Evolutionary conservation across 2,888 invertebrate genomes (phyloP).

Genomic region (Ferrisia virgata): DNA sequence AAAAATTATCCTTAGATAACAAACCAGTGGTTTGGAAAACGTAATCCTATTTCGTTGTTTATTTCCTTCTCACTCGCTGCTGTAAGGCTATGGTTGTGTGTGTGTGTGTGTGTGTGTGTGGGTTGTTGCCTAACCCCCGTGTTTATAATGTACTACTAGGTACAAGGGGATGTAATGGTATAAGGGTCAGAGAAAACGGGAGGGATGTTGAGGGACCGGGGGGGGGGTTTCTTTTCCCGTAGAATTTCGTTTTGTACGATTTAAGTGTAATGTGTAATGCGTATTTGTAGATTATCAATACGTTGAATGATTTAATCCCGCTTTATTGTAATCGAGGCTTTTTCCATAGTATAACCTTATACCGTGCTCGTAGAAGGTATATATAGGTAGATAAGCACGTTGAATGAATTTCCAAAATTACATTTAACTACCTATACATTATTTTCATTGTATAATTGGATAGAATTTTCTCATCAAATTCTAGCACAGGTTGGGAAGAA

Average conservation of each 20-base stretch:
- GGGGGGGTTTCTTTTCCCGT: not conserved
- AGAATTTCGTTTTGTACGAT: not conserved
- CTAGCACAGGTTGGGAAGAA: too few species aligned
- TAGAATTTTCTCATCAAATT: not conserved
- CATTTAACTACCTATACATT: too few species aligned
- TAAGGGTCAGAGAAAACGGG: not conserved
- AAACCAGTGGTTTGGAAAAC: conserved; percentile 45
- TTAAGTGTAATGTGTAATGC: too few species aligned
- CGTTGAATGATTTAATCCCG: conserved; percentile 11
- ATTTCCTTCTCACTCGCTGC: conserved; percentile 13
- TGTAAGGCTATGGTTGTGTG: too few species aligned
- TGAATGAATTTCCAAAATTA: too few species aligned
- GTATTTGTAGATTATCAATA: not conserved
- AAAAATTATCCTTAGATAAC: conserved; percentile 42
- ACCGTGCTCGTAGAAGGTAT: not conserved
- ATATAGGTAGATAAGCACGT: too few species aligned
- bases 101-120: too few species aligned
- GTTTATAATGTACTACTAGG: not conserved
- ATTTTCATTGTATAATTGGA: too few species aligned
- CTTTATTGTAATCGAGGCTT: not conserved
- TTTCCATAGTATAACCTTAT: not conserved
- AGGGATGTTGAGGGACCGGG: not conserved
- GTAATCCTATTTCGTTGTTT: conserved; percentile 42
- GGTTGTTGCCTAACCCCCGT: not conserved
- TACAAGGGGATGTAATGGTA: not conserved